A percentile compares a stretch with the other conserved stretches of the same genome.
These are phyloP conservation scores for Zophobas morio DNA, from an alignment of 1,140 invertebrate species.

Conservation along the genomic window DNA sequence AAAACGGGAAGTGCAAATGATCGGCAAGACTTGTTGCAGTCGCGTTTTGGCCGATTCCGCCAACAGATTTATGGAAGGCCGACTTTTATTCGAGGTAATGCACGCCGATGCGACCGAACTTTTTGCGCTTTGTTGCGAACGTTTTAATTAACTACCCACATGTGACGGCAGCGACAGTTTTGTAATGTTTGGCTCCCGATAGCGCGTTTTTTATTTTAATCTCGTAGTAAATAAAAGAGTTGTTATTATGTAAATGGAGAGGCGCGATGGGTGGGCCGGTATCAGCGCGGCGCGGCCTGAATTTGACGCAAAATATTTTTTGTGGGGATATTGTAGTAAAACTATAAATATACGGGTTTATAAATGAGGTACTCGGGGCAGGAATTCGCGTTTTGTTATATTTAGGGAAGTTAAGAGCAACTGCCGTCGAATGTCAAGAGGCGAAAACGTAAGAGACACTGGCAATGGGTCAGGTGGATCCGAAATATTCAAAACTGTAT, in stretches of 20 bases:
- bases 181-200: slow-evolving; percentile 32
- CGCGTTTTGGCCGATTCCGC: too few species aligned
- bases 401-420: too few species aligned
- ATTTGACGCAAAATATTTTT: too few species aligned
- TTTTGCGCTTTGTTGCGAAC: slow-evolving; percentile 1
- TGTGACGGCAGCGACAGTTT: slow-evolving; percentile 24
- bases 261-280: neutral
- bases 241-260: slow-evolving; percentile 21
- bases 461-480: too few species aligned
- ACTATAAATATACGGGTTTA: too few species aligned
- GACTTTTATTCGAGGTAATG: neutral
- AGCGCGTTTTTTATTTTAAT: slow-evolving; percentile 28
- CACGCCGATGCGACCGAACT: neutral
- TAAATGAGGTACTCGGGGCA: too few species aligned
- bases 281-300: too few species aligned
- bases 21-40: neutral
- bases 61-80: neutral
- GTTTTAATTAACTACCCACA: slow-evolving; percentile 9
- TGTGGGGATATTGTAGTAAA: too few species aligned
- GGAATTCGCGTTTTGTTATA: too few species aligned
- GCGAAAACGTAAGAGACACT: too few species aligned
- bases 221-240: slow-evolving; percentile 32
- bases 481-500: too few species aligned
- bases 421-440: too few species aligned
- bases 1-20: slow-evolving; percentile 39